Evolutionary conservation across 2,113 vertebrate genomes (phyloP).

Genomic region (Bombycilla garrulus): DNA sequence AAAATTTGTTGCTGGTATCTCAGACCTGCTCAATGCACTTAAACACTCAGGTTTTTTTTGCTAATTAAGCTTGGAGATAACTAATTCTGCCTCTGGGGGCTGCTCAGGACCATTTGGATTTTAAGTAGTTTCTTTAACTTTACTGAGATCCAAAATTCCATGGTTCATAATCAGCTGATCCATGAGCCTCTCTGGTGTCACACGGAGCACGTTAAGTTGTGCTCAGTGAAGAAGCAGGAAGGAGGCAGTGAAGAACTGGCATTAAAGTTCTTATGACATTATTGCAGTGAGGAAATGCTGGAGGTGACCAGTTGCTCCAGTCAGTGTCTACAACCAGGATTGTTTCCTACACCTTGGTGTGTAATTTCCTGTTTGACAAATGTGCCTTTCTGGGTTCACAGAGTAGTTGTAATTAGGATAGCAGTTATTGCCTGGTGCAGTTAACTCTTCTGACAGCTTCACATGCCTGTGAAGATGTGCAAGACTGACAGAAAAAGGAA

Average conservation of each 20-base stretch:
- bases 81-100: neutral
- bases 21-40: neutral
- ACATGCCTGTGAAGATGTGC: rapidly evolving
- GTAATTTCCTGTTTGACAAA: neutral
- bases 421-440: neutral
- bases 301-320: neutral
- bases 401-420: neutral
- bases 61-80: neutral
- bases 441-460: neutral
- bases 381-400: neutral
- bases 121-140: neutral
- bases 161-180: neutral
- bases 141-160: neutral
- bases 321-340: neutral
- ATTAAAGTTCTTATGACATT: neutral
- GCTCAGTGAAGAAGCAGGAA: neutral
- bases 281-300: neutral
- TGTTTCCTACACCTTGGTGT: neutral
- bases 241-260: neutral
- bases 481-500: neutral
- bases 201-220: rapidly evolving
- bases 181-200: neutral
- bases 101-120: neutral
- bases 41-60: neutral
- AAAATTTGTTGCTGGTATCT: neutral